Conservation (phyloP, 2,113 vertebrate species). For the Desmodus rotundus region DNA sequence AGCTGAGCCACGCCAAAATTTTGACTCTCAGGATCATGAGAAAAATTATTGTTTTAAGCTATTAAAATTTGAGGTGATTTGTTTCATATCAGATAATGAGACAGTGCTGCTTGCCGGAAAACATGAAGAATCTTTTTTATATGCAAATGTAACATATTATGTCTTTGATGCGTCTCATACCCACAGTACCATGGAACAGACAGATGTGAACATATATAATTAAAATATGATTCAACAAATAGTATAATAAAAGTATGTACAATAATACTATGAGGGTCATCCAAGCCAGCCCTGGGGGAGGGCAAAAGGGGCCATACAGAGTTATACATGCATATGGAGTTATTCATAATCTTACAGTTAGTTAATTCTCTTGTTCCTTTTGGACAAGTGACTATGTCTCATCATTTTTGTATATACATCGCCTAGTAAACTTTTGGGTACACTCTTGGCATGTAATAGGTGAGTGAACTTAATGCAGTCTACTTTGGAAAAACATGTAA, state of each 20-base stretch:
- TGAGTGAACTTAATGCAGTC: not conserved
- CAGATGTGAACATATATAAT: not conserved
- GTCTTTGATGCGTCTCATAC: not conserved
- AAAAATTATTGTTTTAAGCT: conserved; percentile 11
- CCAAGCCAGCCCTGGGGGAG: not conserved
- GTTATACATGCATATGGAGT: not conserved
- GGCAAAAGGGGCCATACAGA: not conserved
- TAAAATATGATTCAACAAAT: not conserved
- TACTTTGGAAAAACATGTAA: not conserved
- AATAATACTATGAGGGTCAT: not conserved
- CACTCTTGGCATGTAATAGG: not conserved
- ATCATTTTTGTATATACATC: not conserved
- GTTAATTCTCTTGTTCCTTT: not conserved
- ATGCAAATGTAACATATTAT: not conserved
- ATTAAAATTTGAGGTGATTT: conserved; percentile 4
- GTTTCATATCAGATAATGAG: conserved; percentile 14
- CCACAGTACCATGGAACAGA: not conserved
- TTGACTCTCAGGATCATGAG: not conserved
- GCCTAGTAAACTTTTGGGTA: not conserved
- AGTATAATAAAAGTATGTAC: not conserved
- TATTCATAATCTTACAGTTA: not conserved
- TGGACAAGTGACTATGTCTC: not conserved
- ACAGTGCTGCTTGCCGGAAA: not conserved
- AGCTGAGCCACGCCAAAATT: not conserved
- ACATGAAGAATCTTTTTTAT: not conserved